Percentiles rank a stretch among this genome's conserved stretches.
Conservation (phyloP, 2,888 invertebrate species). For the Drosophila formosana region DNA sequence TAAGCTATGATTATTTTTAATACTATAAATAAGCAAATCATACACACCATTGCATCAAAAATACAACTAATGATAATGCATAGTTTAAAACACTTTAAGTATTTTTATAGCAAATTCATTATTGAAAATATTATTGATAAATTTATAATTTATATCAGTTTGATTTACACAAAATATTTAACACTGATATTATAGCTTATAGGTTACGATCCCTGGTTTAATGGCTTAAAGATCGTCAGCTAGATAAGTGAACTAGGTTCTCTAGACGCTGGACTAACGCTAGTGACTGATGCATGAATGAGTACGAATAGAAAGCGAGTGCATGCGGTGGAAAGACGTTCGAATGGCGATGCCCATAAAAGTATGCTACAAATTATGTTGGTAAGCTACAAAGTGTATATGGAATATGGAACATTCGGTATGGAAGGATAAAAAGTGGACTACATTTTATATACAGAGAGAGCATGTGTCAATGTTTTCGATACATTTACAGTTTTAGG, state of each 20-base stretch:
- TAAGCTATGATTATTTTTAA: no score
- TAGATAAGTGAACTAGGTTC: neutral
- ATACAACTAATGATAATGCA: no score
- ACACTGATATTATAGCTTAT: no score
- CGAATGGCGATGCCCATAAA: neutral
- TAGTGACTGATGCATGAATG: neutral
- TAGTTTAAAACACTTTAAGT: no score
- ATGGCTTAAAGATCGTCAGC: neutral
- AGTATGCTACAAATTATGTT: conserved; percentile 3
- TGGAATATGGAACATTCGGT: neutral
- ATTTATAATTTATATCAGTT: neutral
- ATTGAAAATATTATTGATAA: no score
- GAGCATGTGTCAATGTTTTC: neutral
- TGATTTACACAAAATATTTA: no score
- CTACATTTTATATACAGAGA: neutral
- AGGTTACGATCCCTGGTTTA: neutral
- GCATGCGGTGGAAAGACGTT: neutral
- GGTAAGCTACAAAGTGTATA: neutral
- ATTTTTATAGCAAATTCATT: no score
- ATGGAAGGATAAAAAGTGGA: neutral
- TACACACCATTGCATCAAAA: no score
- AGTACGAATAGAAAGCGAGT: neutral
- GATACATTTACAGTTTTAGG: conserved; percentile 10
- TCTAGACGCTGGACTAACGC: neutral
- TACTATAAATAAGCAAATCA: no score